A percentile compares a stretch with the other conserved stretches of the same genome.
phyloP scores from a whole-genome alignment of 2,797 vertebrate genomes.

The Sparidentex hasta region DNA sequence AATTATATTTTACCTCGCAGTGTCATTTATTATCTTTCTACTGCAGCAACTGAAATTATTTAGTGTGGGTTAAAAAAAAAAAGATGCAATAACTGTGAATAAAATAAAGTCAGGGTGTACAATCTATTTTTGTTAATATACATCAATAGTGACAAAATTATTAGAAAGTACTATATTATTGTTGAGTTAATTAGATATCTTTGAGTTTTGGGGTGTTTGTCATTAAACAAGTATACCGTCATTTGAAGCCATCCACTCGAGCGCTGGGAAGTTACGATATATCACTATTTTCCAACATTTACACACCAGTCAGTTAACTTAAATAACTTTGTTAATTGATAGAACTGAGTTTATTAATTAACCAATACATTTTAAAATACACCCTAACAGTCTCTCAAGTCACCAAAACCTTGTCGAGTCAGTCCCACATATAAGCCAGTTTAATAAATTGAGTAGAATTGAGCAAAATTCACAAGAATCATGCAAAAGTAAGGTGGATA shows the following conservation, averaged over 20 bases:
- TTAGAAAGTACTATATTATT: too few relatives aligned
- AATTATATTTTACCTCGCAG: slow-evolving; percentile 5
- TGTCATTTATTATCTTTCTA: not conserved
- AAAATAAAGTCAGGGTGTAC: not conserved
- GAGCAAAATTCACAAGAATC: too few relatives aligned
- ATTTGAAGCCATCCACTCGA: not conserved
- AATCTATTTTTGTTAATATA: not conserved
- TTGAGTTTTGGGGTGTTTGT: not conserved
- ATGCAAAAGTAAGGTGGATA: too few relatives aligned
- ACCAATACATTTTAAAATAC: not conserved
- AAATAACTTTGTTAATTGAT: too few relatives aligned
- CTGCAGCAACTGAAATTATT: not conserved
- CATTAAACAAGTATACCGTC: not conserved
- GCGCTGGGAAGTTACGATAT: not conserved
- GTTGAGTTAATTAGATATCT: not conserved
- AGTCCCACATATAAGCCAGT: not conserved
- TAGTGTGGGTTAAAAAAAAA: not conserved
- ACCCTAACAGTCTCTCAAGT: too few relatives aligned
- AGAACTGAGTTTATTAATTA: too few relatives aligned
- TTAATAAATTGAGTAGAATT: not conserved
- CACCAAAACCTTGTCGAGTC: too few relatives aligned
- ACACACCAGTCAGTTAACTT: not conserved
- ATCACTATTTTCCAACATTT: not conserved
- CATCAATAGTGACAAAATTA: not conserved
- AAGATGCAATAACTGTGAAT: not conserved